Evolutionary conservation across 2,797 vertebrate species (phyloP).

Genomic region (Carapus acus): DNA sequence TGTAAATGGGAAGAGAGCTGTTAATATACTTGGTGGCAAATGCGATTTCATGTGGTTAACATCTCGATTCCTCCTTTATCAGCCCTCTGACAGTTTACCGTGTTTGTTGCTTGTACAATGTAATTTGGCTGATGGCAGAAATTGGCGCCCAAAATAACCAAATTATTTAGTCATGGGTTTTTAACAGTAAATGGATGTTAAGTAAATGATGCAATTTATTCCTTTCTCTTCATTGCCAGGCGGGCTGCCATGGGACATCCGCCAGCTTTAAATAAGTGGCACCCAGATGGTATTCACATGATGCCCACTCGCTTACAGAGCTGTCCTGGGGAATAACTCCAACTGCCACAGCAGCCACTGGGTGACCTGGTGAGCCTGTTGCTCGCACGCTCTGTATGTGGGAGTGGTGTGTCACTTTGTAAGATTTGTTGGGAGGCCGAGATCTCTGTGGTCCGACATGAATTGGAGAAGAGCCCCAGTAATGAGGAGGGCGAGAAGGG

Average conservation of each 20-base stretch:
- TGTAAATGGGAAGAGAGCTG: slow-evolving; percentile 57
- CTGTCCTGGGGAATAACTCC: slow-evolving; percentile 82
- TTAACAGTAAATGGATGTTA: slow-evolving; percentile 96
- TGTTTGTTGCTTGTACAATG: slow-evolving; percentile 63
- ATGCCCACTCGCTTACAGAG: slow-evolving; percentile 90
- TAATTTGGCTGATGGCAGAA: slow-evolving; percentile 81
- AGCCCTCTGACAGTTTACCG: slow-evolving; percentile 54
- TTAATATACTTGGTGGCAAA: slow-evolving; percentile 52
- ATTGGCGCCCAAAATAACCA: slow-evolving; percentile 85
- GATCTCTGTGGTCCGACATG: slow-evolving; percentile 78
- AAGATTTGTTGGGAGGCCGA: slow-evolving; percentile 75
- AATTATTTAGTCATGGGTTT: slow-evolving; percentile 95
- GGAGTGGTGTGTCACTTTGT: slow-evolving; percentile 84
- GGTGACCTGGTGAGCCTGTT: slow-evolving; percentile 89
- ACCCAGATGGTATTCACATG: slow-evolving; percentile 93
- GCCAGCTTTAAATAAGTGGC: slow-evolving; percentile 98
- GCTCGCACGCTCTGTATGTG: slow-evolving; percentile 80
- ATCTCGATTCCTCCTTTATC: slow-evolving; percentile 55
- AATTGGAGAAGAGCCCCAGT: slow-evolving; percentile 79
- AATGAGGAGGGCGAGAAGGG: slow-evolving; percentile 64
- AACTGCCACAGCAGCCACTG: slow-evolving; percentile 82
- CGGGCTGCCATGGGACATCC: slow-evolving; percentile 85
- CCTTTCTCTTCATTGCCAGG: slow-evolving; percentile 87
- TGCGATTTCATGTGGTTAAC: slow-evolving; percentile 57
- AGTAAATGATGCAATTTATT: slow-evolving; percentile 99